Conservation (phyloP, 2,797 vertebrate species). For the Todus mexicanus region DNA sequence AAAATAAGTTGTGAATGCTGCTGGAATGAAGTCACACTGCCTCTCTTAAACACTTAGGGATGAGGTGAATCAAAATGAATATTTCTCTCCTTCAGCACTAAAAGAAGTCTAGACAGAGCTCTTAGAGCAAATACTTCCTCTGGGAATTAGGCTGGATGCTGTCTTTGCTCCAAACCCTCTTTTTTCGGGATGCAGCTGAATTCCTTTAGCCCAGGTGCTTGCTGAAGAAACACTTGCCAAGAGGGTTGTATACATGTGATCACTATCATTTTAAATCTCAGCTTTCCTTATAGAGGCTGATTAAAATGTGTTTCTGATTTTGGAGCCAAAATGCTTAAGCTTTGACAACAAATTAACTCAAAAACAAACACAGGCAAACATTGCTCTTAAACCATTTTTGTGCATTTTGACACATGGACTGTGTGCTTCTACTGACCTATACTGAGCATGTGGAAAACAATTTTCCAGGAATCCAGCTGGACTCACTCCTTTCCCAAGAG, state of each 20-base stretch:
- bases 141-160: neutral
- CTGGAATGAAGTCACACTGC: neutral
- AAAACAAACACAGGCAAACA: rapidly evolving
- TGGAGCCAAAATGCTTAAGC: neutral
- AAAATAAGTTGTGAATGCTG: neutral
- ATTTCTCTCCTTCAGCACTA: neutral
- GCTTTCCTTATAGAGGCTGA: neutral
- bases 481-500: neutral
- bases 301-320: neutral
- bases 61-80: neutral
- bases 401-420: neutral
- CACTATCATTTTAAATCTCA: neutral
- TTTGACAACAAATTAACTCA: neutral
- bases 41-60: neutral
- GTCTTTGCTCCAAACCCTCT: neutral
- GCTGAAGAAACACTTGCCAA: neutral
- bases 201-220: neutral
- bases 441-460: neutral
- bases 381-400: neutral
- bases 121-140: neutral
- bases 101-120: neutral
- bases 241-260: neutral
- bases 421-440: neutral
- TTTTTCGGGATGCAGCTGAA: neutral
- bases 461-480: neutral